Conservation (phyloP, 2,113 vertebrate genomes). For the Copsychus sechellarum region DNA sequence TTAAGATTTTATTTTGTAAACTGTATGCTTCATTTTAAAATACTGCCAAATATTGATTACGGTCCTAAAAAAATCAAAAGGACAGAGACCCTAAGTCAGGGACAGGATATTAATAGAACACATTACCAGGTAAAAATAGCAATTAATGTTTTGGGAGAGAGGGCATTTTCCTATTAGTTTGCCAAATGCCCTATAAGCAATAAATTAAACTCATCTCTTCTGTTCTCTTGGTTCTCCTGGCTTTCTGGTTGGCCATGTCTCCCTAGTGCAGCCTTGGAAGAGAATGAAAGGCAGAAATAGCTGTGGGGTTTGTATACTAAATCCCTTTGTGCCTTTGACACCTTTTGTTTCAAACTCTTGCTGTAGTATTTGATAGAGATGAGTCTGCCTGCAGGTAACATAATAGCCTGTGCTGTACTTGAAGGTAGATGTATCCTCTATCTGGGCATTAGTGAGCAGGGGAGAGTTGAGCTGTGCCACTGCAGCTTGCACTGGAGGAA, state of each 20-base stretch:
- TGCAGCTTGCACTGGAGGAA: neutral
- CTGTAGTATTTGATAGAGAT: neutral
- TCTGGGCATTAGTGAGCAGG: neutral
- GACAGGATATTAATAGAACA: neutral
- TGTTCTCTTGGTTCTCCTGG: neutral
- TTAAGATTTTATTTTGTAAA: neutral
- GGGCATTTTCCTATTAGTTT: neutral
- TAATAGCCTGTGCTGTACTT: rapidly evolving
- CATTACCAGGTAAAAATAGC: neutral
- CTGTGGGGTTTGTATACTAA: neutral
- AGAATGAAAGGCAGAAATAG: neutral
- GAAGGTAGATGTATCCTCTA: neutral
- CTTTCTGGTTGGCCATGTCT: neutral
- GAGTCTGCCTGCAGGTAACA: neutral
- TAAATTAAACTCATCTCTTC: neutral
- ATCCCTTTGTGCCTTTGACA: neutral
- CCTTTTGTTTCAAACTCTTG: neutral
- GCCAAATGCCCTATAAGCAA: neutral
- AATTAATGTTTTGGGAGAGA: neutral
- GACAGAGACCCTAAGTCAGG: neutral
- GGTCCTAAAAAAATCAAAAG: neutral
- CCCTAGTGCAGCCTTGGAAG: neutral
- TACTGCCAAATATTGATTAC: neutral
- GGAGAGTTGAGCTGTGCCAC: neutral
- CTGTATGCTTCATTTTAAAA: neutral